Percentiles rank a stretch among this genome's conserved stretches.
Conservation (phyloP, 2,888 invertebrate genomes). For the Tetragonisca angustula region DNA sequence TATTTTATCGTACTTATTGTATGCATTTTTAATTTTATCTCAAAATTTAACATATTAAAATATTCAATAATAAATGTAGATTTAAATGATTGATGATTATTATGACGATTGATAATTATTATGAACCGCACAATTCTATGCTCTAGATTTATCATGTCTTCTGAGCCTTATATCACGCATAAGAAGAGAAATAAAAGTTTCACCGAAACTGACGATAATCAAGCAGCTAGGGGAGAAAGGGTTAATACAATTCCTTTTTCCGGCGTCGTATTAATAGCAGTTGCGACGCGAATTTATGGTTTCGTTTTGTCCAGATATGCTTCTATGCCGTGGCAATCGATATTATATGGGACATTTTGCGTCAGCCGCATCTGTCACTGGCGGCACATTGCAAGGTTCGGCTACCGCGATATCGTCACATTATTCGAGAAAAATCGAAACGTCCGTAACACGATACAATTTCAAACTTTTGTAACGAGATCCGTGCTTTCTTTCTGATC, state of each 20-base stretch:
- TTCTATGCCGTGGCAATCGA: slow-evolving; percentile 62
- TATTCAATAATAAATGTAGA: not conserved
- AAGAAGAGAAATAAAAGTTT: slow-evolving; percentile 10
- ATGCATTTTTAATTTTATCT: too few relatives aligned
- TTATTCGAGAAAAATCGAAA: slow-evolving; percentile 36
- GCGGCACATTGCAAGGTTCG: slow-evolving; percentile 59
- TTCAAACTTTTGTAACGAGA: slow-evolving; percentile 4
- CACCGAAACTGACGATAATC: slow-evolving; percentile 5
- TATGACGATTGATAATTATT: not conserved
- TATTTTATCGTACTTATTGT: too few relatives aligned
- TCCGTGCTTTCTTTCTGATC: too few relatives aligned
- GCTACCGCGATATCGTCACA: slow-evolving; percentile 42
- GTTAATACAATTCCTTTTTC: slow-evolving; percentile 35
- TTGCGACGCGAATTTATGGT: slow-evolving; percentile 64
- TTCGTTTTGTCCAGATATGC: slow-evolving; percentile 59
- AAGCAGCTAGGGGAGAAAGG: slow-evolving; percentile 10
- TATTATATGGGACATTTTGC: slow-evolving; percentile 73
- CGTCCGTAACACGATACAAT: slow-evolving; percentile 1
- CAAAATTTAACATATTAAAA: too few relatives aligned
- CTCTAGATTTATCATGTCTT: too few relatives aligned
- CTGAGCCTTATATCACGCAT: too few relatives aligned
- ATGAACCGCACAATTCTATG: too few relatives aligned
- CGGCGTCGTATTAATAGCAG: slow-evolving; percentile 59
- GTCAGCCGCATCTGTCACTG: slow-evolving; percentile 71
- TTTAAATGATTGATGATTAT: not conserved